A percentile compares a stretch with the other conserved stretches of the same genome.
These are phyloP conservation scores for Hippopotamyrus pictus DNA, from an alignment of 2,797 vertebrate genomes.

Conservation along the genomic window DNA sequence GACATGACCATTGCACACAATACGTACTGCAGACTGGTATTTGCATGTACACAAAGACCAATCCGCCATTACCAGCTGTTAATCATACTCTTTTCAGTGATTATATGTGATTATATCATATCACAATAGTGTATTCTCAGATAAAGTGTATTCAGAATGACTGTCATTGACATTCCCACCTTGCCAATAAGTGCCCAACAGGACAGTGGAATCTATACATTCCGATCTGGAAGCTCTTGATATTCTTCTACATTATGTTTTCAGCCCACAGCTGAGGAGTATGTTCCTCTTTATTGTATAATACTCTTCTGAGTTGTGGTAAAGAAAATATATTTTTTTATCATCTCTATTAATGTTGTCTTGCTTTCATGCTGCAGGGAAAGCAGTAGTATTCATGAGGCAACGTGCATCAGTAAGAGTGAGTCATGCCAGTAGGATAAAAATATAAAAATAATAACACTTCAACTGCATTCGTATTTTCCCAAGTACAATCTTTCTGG, in stretches of 20 bases:
- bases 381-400: neutral
- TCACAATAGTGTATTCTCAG: neutral
- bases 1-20: neutral
- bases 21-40: neutral
- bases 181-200: neutral
- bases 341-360: neutral
- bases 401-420: neutral
- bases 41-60: neutral
- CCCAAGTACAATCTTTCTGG: neutral
- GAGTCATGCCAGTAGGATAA: neutral
- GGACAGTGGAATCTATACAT: neutral
- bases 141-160: neutral
- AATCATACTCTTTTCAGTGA: neutral
- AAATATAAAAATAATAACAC: neutral
- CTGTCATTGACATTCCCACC: neutral
- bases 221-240: neutral
- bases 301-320: neutral
- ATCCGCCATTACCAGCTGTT: neutral
- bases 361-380: neutral
- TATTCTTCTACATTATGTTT: neutral
- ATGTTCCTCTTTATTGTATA: neutral
- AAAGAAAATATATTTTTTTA: neutral
- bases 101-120: neutral
- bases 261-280: neutral
- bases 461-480: neutral